Percentiles rank a stretch among this genome's conserved stretches.
Conservation (phyloP, 2,797 vertebrate species). For the Coranthus polyacanthus region DNA sequence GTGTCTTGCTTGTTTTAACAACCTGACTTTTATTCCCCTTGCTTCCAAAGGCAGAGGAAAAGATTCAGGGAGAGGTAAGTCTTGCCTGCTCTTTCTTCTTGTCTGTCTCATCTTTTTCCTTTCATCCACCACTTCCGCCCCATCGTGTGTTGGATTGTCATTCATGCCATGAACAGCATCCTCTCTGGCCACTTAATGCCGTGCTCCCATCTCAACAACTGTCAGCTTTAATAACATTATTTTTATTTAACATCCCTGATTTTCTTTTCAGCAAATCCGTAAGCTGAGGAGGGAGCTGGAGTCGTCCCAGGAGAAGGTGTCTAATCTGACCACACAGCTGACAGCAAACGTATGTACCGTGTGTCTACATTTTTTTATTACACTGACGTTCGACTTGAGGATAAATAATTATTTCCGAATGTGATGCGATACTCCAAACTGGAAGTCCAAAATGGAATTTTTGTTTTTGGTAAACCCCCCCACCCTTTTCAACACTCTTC, state of each 20-base stretch:
- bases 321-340: conserved; percentile 92
- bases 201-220: conserved; percentile 5
- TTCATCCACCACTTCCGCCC: conserved; percentile 43
- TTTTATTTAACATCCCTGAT: conserved; percentile 12
- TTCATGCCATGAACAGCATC: conserved; percentile 40
- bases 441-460: too few relatives aligned
- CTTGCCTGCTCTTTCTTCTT: conserved; percentile 45
- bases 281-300: conserved; percentile 95
- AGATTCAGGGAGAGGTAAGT: conserved; percentile 82
- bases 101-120: conserved; percentile 27
- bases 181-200: neutral
- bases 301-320: conserved; percentile 97
- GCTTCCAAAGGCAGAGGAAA: conserved; percentile 81
- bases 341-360: conserved; percentile 91
- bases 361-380: neutral
- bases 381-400: neutral
- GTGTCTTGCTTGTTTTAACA: conserved; percentile 54
- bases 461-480: too few relatives aligned
- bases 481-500: neutral
- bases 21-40: conserved; percentile 63
- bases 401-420: too few relatives aligned
- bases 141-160: conserved; percentile 9
- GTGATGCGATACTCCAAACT: too few relatives aligned
- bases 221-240: neutral
- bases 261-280: conserved; percentile 91